Evolutionary conservation across 2,797 vertebrate species (phyloP).

Genomic region (Chloroceryle inda): DNA sequence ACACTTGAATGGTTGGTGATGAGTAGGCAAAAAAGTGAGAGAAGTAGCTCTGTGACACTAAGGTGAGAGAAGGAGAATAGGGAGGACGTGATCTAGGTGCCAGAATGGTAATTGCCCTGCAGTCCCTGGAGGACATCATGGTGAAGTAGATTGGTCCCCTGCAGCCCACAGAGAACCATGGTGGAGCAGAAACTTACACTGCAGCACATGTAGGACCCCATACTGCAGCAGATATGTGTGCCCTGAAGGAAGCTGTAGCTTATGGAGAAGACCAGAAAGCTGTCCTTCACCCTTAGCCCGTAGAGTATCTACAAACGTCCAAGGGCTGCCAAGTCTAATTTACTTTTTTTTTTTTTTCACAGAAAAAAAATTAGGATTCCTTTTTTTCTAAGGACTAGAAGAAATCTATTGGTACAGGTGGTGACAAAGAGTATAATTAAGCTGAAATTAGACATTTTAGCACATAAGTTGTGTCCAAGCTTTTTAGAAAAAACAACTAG

Average conservation of each 20-base stretch:
- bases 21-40: neutral
- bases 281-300: neutral
- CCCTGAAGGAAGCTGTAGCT: neutral
- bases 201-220: fast-evolving
- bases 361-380: neutral
- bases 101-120: neutral
- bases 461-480: neutral
- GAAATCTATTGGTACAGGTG: neutral
- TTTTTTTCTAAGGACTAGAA: neutral
- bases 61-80: neutral
- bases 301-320: neutral
- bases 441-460: neutral
- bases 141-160: neutral
- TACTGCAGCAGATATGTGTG: fast-evolving
- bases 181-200: neutral
- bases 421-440: neutral
- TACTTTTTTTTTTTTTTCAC: neutral
- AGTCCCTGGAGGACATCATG: neutral
- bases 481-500: neutral
- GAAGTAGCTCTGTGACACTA: neutral
- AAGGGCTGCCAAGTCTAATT: neutral
- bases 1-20: neutral
- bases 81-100: fast-evolving
- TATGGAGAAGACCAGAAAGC: neutral
- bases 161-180: neutral